phyloP scores from a whole-genome alignment of 1,140 invertebrate genomes.

The Lepidurus apus region DNA sequence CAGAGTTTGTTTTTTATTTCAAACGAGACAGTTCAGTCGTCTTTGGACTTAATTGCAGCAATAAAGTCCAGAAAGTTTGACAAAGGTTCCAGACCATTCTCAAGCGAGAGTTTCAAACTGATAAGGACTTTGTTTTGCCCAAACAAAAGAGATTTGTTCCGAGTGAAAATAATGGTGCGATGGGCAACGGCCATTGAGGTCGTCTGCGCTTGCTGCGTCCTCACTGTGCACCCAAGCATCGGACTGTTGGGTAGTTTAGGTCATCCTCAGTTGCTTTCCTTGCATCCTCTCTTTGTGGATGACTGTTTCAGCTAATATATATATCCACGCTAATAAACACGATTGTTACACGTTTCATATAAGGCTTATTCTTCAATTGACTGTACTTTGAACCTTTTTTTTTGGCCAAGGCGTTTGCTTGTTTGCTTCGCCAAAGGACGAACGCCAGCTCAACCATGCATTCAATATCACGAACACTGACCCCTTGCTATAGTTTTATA shows the following conservation, averaged over 20 bases:
- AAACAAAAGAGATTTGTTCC: background rate
- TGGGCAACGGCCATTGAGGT: background rate
- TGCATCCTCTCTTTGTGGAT: constrained; percentile 7
- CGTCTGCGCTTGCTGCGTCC: background rate
- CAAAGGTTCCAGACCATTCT: too few relatives aligned
- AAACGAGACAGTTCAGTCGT: too few relatives aligned
- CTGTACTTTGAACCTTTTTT: background rate
- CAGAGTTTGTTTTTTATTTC: too few relatives aligned
- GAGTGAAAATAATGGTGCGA: background rate
- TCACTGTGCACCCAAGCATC: background rate
- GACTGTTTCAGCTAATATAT: background rate
- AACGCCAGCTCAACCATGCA: background rate
- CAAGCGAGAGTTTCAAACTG: background rate
- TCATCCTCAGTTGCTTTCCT: background rate
- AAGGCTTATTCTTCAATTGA: background rate
- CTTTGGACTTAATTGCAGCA: too few relatives aligned
- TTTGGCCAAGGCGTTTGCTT: constrained; percentile 6
- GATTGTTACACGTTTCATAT: background rate
- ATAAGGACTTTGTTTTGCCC: background rate
- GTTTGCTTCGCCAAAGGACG: background rate
- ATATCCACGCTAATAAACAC: constrained; percentile 10
- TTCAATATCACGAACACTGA: constrained; percentile 8
- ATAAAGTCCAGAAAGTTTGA: too few relatives aligned
- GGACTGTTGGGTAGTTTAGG: background rate
- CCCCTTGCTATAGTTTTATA: background rate